Conservation (phyloP, 2,888 invertebrate genomes). For the Dorcus parallelipipedus region DNA sequence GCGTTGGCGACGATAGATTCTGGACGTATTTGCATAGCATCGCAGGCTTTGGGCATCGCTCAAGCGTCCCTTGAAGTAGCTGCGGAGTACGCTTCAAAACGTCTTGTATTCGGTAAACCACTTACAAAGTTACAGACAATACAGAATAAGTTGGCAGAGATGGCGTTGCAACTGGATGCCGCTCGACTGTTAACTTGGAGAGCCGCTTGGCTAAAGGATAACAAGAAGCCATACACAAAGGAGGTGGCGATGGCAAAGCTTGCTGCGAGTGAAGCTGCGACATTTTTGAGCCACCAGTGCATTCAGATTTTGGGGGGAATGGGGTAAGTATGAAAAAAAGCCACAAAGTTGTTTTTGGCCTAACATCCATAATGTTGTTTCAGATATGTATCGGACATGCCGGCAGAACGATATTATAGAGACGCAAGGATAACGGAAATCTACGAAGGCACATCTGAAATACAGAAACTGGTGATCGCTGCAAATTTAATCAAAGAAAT, state of each 20-base stretch:
- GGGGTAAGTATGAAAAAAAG: constrained; percentile 35
- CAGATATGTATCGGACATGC: constrained; percentile 87
- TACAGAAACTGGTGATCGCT: constrained; percentile 90
- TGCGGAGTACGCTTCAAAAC: constrained; percentile 84
- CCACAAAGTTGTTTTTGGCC: neutral
- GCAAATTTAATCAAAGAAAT: constrained; percentile 79
- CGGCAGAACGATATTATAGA: constrained; percentile 91
- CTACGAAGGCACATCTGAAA: constrained; percentile 96
- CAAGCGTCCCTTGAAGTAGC: constrained; percentile 91
- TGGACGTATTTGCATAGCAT: constrained; percentile 88
- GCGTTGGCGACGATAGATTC: constrained; percentile 92
- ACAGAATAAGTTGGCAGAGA: constrained; percentile 90
- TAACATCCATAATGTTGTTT: neutral
- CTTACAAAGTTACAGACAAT: constrained; percentile 86
- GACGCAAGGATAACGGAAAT: constrained; percentile 97
- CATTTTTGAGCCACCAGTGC: constrained; percentile 85
- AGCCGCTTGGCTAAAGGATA: constrained; percentile 87
- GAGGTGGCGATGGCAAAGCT: constrained; percentile 97
- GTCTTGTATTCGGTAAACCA: constrained; percentile 84
- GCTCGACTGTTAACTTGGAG: constrained; percentile 88
- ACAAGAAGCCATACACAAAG: constrained; percentile 77
- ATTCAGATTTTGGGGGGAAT: constrained; percentile 64
- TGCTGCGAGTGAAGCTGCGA: constrained; percentile 91
- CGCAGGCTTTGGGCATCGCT: constrained; percentile 91
- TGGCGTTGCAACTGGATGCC: constrained; percentile 76